phyloP scores from a whole-genome alignment of 1,140 invertebrate species.

The Cotesia typhae region DNA sequence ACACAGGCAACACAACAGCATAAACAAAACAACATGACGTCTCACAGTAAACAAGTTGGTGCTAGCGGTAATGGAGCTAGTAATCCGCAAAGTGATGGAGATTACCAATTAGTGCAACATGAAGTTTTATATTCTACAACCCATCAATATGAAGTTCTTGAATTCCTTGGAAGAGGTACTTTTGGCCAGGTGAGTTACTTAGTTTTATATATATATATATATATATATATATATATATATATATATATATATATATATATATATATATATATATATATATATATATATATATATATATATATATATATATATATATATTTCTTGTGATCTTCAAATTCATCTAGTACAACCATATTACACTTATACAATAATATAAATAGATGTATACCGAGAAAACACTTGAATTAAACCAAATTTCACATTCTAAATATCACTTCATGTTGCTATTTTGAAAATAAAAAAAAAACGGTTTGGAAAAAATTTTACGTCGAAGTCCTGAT shows the following conservation, averaged over 20 bases:
- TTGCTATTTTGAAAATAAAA: too few relatives aligned
- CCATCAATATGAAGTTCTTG: constrained; percentile 95
- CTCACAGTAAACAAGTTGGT: constrained; percentile 75
- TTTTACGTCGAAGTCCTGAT: too few relatives aligned
- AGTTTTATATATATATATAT: neutral
- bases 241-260: too few relatives aligned
- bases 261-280: neutral
- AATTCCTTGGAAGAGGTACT: constrained; percentile 97
- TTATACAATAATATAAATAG: too few relatives aligned
- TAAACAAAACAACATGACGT: constrained; percentile 72
- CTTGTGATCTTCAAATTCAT: neutral
- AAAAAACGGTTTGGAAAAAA: too few relatives aligned
- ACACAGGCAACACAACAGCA: constrained; percentile 37
- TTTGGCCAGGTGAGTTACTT: constrained; percentile 84
- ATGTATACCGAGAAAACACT: too few relatives aligned
- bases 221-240: too few relatives aligned
- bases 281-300: neutral
- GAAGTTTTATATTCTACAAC: constrained; percentile 96
- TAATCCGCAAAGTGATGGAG: constrained; percentile 87
- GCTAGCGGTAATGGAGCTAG: constrained; percentile 66
- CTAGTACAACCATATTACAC: too few relatives aligned
- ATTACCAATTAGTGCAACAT: constrained; percentile 98
- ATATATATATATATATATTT: too few relatives aligned
- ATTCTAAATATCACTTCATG: too few relatives aligned
- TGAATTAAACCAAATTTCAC: too few relatives aligned